Conservation (phyloP, 2,888 invertebrate genomes). For the Papilio demoleus region DNA sequence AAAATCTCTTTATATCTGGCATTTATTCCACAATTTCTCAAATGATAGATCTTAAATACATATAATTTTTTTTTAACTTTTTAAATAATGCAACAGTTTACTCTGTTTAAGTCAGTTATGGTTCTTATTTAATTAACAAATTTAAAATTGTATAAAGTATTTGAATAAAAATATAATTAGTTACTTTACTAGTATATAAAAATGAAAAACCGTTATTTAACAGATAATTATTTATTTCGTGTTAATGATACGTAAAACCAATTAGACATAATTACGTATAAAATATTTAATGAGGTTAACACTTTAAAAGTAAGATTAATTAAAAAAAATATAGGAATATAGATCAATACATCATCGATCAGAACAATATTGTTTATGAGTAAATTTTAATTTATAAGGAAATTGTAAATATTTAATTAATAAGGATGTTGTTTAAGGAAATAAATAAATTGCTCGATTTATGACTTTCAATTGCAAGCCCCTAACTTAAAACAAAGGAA, state of each 20-base stretch:
- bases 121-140: too few species aligned
- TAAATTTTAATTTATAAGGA: slow-evolving; percentile 49
- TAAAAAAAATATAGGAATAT: slow-evolving; percentile 17
- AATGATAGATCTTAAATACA: too few species aligned
- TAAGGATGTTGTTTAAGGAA: slow-evolving; percentile 68
- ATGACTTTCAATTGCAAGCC: neutral
- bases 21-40: too few species aligned
- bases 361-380: slow-evolving; percentile 32
- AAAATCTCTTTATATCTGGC: too few species aligned
- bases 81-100: too few species aligned
- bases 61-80: too few species aligned
- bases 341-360: slow-evolving; percentile 32
- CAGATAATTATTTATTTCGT: neutral
- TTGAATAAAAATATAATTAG: neutral
- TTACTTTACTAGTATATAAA: neutral
- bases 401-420: slow-evolving; percentile 68
- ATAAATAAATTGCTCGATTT: slow-evolving; percentile 67
- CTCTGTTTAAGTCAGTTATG: too few species aligned
- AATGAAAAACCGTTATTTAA: neutral
- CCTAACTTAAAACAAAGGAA: too few species aligned
- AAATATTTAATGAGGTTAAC: slow-evolving; percentile 33
- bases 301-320: slow-evolving; percentile 36
- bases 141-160: neutral
- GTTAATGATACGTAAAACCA: neutral
- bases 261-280: slow-evolving; percentile 26